Base-by-base conservation (phyloP, 2,888 invertebrate species). In the Sicus ferrugineus region DNA sequence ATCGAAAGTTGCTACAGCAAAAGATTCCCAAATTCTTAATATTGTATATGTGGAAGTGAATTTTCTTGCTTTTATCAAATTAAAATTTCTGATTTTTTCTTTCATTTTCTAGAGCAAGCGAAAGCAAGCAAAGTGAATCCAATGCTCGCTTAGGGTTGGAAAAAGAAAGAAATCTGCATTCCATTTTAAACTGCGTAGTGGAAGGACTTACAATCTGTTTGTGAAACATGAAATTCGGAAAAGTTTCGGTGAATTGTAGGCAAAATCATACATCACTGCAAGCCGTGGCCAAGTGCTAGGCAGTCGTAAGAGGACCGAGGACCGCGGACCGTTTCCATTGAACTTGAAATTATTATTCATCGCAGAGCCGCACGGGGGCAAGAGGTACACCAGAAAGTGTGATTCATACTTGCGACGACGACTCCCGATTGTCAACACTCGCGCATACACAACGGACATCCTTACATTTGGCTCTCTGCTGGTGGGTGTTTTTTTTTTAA, bases 381-480 rank as follows among this genome's bases (percentile, higher is more conserved):
- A 61, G 61, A 50, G 46, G 38, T 16, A 46, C 34, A 19, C 11
- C 26, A 30, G 34, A 70, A 62, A 68, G 71, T 70, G 71, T 73
- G 73, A 73, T 73, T 73, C 73, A 73, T 73, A 64, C 73, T 50
- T 62, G 56, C 26, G 50, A 54, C 38, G 46, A 38, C 30, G 61
- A 69, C 2, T 16, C 56, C 26, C 21, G 19, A 21, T 34, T 26
- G 21, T 23, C 23, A 54, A 21, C 21, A 23, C 21, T 31, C 34
- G 59, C 21, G 30, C n/a, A 34, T 7, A n/a, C 59, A 34, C n/a
- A 34, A 31, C 34, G 31, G 7, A 23, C 23, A 38, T 26, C 2
- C 14, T 61, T 42, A 23, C 61, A 16, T 16, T 21, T 16, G 16
- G 34, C 34, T 23, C 38, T 34, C 21, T 34, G 21, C 26, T 66